phyloP scores from a whole-genome alignment of 2,888 invertebrate genomes.

The Hyposoter dolosus region DNA sequence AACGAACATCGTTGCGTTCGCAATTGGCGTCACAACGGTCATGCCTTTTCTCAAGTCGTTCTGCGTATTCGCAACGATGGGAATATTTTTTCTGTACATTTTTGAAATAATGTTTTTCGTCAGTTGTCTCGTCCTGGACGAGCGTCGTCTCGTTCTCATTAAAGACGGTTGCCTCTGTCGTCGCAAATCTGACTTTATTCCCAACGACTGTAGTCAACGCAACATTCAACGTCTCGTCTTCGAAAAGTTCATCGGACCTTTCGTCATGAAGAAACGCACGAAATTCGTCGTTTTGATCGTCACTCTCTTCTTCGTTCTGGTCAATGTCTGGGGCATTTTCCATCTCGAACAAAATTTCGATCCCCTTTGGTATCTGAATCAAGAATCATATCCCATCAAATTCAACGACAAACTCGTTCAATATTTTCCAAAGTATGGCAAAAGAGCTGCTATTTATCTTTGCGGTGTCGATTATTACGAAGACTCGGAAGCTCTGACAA shows the following conservation, averaged over 20 bases:
- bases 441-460: conserved; percentile 81
- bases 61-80: conserved; percentile 85
- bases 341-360: conserved; percentile 83
- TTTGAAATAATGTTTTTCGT: conserved; percentile 85
- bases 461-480: conserved; percentile 82
- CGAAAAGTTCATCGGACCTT: conserved; percentile 82
- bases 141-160: conserved; percentile 80
- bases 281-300: conserved; percentile 82
- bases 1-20: conserved; percentile 86
- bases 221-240: conserved; percentile 83
- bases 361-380: conserved; percentile 83
- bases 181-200: conserved; percentile 80
- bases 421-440: conserved; percentile 82
- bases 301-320: conserved; percentile 79
- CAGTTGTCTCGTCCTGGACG: conserved; percentile 85
- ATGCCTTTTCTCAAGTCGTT: conserved; percentile 86
- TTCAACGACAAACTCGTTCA: conserved; percentile 81
- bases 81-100: conserved; percentile 84
- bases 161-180: conserved; percentile 82
- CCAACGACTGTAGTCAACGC: conserved; percentile 83
- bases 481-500: conserved; percentile 77
- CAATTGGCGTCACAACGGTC: conserved; percentile 85
- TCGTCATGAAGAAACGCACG: conserved; percentile 81
- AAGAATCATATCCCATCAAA: conserved; percentile 82
- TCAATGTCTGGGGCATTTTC: conserved; percentile 82